A percentile compares a stretch with the other conserved stretches of the same genome.
Evolutionary conservation across 2,113 vertebrate species (phyloP).

Genomic region (Eira barbara): DNA sequence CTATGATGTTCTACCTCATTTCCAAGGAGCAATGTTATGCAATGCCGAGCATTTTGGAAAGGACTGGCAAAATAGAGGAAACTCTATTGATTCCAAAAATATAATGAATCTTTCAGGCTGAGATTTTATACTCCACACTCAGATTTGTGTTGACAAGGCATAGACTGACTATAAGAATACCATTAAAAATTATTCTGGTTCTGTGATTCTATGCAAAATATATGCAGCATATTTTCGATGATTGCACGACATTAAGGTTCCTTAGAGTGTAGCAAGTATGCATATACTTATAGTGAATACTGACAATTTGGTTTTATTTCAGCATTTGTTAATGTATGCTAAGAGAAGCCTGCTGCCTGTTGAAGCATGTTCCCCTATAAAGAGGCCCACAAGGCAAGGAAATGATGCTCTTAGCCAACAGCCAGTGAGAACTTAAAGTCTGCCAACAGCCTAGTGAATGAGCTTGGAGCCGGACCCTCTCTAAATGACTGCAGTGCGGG

Average conservation of each 20-base stretch:
- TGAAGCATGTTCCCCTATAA: not conserved
- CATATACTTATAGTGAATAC: not conserved
- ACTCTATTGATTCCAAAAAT: not conserved
- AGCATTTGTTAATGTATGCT: not conserved
- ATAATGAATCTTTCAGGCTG: not conserved
- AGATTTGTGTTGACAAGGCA: not conserved
- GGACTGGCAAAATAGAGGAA: not conserved
- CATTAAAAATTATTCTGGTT: not conserved
- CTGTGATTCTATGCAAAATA: not conserved
- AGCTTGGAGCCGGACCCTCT: not conserved
- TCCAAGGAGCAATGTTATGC: not conserved
- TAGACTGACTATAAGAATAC: not conserved
- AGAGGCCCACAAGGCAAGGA: not conserved
- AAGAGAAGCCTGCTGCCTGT: not conserved
- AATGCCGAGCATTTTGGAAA: not conserved
- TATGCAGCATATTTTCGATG: not conserved
- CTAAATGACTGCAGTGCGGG: not conserved
- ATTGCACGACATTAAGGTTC: not conserved
- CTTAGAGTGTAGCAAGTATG: not conserved
- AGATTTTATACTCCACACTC: not conserved
- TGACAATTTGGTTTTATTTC: not conserved
- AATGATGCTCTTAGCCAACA: not conserved
- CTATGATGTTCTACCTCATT: not conserved
- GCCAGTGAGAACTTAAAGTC: not conserved
- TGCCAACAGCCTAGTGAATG: not conserved